phyloP scores from a whole-genome alignment of 2,113 vertebrate genomes.

The Peucedramus taeniatus region DNA sequence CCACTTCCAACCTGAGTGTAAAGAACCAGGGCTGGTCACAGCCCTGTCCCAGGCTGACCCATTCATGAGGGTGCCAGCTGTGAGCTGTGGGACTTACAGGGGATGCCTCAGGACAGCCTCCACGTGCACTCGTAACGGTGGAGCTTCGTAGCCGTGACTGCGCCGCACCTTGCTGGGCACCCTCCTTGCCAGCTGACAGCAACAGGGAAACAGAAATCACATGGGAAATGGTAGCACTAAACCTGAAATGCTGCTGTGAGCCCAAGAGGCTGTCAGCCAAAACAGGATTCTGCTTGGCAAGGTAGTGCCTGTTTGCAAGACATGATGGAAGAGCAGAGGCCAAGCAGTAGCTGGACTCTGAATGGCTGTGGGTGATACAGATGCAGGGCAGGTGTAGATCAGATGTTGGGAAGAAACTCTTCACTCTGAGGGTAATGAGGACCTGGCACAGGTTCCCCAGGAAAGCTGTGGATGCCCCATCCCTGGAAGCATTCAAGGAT shows the following conservation, averaged over 20 bases:
- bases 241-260: not conserved
- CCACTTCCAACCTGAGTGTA: constrained; percentile 75
- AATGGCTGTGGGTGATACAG: not conserved
- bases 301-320: not conserved
- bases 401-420: not conserved
- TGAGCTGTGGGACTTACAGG: constrained; percentile 64
- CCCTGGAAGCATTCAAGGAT: not conserved
- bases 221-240: not conserved
- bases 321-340: not conserved
- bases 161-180: constrained; percentile 75
- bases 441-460: not conserved
- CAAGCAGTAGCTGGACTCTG: not conserved
- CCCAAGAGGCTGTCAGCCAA: accelerated
- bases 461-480: not conserved
- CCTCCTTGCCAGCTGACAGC: constrained; percentile 64
- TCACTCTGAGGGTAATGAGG: not conserved
- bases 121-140: constrained; percentile 77
- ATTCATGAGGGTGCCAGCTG: accelerated
- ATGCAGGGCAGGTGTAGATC: not conserved
- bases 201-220: not conserved
- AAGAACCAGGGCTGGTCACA: not conserved
- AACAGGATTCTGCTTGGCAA: not conserved
- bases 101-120: constrained; percentile 72
- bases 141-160: constrained; percentile 65
- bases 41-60: not conserved